Evolutionary conservation across 2,888 invertebrate genomes (phyloP).

Genomic region (Dinocampus coccinellae): DNA sequence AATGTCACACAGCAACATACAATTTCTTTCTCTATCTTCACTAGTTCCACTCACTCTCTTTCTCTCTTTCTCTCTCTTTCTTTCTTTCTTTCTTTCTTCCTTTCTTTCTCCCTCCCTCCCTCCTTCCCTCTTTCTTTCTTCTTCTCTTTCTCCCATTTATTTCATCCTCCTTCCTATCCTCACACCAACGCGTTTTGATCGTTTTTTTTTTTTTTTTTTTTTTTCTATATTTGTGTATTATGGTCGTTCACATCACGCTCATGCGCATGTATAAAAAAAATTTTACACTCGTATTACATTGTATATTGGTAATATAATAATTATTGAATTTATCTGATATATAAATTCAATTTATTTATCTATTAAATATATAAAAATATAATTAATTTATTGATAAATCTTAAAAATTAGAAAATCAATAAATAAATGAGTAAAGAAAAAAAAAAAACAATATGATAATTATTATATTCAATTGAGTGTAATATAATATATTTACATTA

Average conservation of each 20-base stretch:
- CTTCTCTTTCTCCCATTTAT: conserved; percentile 14
- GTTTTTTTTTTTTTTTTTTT: too few species aligned
- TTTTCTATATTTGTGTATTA: not conserved
- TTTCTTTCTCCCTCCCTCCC: conserved; percentile 27
- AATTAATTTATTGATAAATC: too few species aligned
- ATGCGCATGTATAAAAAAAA: not conserved
- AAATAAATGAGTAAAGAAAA: not conserved
- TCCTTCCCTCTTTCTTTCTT: not conserved
- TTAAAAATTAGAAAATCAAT: too few species aligned
- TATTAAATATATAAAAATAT: too few species aligned
- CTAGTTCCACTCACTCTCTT: conserved; percentile 10
- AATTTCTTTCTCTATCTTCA: not conserved
- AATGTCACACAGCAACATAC: not conserved
- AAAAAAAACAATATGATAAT: not conserved
- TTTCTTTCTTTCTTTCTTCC: conserved; percentile 17
- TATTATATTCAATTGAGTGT: too few species aligned
- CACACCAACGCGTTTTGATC: too few species aligned
- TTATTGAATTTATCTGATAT: not conserved
- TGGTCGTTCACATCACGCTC: not conserved
- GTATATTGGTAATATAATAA: not conserved
- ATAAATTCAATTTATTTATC: too few species aligned
- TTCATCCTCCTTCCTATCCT: conserved; percentile 8
- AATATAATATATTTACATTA: too few species aligned
- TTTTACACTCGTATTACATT: not conserved
- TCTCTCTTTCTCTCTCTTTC: not conserved